Conservation (phyloP, 2,888 invertebrate species). For the Cynaeus angustus region DNA sequence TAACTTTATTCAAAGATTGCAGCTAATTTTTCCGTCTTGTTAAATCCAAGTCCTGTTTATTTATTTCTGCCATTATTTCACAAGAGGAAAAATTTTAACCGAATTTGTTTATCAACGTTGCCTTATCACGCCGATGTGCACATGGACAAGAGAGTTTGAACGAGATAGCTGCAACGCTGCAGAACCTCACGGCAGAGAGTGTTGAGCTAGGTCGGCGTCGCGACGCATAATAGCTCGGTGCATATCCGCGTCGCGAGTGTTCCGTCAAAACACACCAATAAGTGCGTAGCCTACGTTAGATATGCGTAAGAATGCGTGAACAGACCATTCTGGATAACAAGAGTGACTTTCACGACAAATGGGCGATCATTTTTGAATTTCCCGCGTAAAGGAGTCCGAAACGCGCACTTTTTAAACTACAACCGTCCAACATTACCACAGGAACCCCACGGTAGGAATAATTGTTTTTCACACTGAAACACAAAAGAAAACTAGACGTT, state of each 20-base stretch:
- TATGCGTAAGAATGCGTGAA: constrained; percentile 39
- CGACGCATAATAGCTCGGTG: constrained; percentile 65
- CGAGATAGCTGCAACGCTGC: constrained; percentile 64
- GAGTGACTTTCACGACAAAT: background rate
- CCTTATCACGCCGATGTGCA: constrained; percentile 47
- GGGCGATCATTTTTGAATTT: constrained; percentile 12
- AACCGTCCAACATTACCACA: background rate
- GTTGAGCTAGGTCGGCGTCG: constrained; percentile 72
- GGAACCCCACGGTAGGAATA: constrained; percentile 1
- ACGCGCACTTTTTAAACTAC: constrained; percentile 22
- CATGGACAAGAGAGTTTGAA: constrained; percentile 53
- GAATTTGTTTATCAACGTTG: constrained; percentile 38
- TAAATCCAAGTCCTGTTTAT: too few relatives aligned
- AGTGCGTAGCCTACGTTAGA: constrained; percentile 58
- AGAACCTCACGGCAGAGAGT: constrained; percentile 69
- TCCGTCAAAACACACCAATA: constrained; percentile 60
- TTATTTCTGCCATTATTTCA: background rate
- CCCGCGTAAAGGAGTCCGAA: constrained; percentile 12
- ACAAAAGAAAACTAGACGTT: background rate
- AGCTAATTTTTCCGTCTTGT: too few relatives aligned
- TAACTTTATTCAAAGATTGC: too few relatives aligned
- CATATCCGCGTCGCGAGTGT: constrained; percentile 64
- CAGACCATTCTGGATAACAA: background rate
- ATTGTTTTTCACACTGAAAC: too few relatives aligned
- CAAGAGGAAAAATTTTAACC: background rate